These are phyloP conservation scores for Progne subis DNA, from an alignment of 2,113 vertebrate genomes.

Conservation along the genomic window DNA sequence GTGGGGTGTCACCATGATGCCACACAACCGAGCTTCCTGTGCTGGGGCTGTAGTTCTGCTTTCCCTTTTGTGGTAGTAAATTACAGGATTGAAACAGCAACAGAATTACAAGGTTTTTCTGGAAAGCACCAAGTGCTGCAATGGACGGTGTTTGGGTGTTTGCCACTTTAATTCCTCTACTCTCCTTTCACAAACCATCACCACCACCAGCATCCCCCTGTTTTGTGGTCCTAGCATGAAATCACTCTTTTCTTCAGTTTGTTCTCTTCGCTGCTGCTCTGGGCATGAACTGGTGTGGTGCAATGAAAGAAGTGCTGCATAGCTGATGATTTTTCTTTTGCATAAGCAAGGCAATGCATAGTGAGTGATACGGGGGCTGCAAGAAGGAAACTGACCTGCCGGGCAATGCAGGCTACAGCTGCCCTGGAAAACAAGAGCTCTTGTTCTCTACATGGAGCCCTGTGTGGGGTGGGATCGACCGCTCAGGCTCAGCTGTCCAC, in stretches of 20 bases:
- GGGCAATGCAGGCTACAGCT: not conserved
- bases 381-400: not conserved
- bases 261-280: not conserved
- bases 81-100: not conserved
- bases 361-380: not conserved
- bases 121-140: not conserved
- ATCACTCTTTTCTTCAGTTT: not conserved
- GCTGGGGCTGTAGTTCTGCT: not conserved
- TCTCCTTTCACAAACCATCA: not conserved
- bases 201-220: not conserved
- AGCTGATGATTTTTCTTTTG: not conserved
- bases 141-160: not conserved
- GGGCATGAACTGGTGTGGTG: not conserved
- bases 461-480: rapidly evolving
- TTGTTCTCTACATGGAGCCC: not conserved
- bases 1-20: not conserved
- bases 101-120: rapidly evolving
- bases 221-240: not conserved
- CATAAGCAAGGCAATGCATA: not conserved
- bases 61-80: not conserved
- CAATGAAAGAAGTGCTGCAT: not conserved
- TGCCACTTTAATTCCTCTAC: not conserved
- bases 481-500: not conserved
- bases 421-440: not conserved
- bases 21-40: not conserved